Evolutionary conservation across 2,888 invertebrate species (phyloP), one percentile per base, ranked within the genome.

Genomic region (Willowsia nigromaculata): DNA sequence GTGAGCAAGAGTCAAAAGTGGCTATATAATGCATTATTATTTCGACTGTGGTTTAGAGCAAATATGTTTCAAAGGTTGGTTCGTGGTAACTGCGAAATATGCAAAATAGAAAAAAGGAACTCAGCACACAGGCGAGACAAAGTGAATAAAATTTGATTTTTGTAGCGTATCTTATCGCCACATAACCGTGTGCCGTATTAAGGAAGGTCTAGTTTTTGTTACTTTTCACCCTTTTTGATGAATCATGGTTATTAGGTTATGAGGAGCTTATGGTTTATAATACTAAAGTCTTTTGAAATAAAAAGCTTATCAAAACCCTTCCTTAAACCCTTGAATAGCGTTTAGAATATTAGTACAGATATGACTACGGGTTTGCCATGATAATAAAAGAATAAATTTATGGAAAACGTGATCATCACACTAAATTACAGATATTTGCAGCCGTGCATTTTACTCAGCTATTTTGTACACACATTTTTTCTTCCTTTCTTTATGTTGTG

Each of bases 161-260:
- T 59, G 27, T 59, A 33, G 65, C 65, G 65, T n/a, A 33, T 65
- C n/a, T 30, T 65, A 33, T 65, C 33, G 7, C 33, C 9, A 9
- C 59, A 15, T 4, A 65, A n/a, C 33, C n/a, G n/a, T 1, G 65
- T 65, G 65, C 18, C n/a, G 65, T 18, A 65, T 33, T 1, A 43
- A 43, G 22, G 74, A 74, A 43, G 15, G 40, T 22, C 40, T 43
- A 13, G 47, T 47, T 68, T 74, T 74, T 74, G 74, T 74, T 84
- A 50, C 50, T 84, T 84, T 71, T 84, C 71, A 71, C 84, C 53
- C 71, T 22, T 50, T 84, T 62, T 84, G 84, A 71, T 71, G 71
- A 84, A 84, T 84, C 84, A 84, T 84, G 84, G 84, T 84, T 84
- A 84, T 84, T 84, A 71, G 84, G 84, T 84, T 84, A 84, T 50